phyloP scores from a whole-genome alignment of 1,140 invertebrate species.

The Drosophila ananassae region DNA sequence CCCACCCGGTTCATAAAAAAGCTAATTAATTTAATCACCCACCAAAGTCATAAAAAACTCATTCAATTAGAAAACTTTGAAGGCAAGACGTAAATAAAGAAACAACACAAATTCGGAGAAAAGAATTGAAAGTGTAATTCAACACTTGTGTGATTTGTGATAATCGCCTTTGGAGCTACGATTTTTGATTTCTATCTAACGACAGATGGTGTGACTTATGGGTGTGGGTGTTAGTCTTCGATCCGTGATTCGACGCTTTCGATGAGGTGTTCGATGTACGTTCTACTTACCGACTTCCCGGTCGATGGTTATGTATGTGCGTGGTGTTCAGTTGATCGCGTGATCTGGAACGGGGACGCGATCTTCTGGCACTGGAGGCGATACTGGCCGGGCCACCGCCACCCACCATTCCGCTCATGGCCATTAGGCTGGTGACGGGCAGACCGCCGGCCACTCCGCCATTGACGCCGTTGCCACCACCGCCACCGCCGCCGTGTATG shows the following conservation, averaged over 20 bases:
- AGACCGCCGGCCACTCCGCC: conserved; percentile 52
- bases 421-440: conserved; percentile 61
- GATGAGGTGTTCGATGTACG: conserved; percentile 20
- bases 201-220: conserved; percentile 24
- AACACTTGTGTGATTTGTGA: conserved; percentile 15
- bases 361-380: conserved; percentile 88
- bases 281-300: conserved; percentile 85
- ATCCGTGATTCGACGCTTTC: neutral
- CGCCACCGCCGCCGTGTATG: conserved; percentile 84
- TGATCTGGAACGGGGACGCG: conserved; percentile 87
- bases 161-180: conserved; percentile 2
- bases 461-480: conserved; percentile 80
- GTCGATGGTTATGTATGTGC: conserved; percentile 85
- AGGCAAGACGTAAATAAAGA: conserved; percentile 4
- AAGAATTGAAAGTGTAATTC: conserved; percentile 38
- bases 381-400: conserved; percentile 83
- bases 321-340: conserved; percentile 85
- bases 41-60: conserved; percentile 26
- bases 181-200: conserved; percentile 7
- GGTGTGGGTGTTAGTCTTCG: conserved; percentile 3
- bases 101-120: conserved; percentile 3
- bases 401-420: conserved; percentile 70
- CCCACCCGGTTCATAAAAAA: conserved; percentile 12
- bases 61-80: conserved; percentile 23
- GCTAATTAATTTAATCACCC: conserved; percentile 23